Percentiles rank a stretch among this genome's conserved stretches.
Evolutionary conservation across 2,888 invertebrate genomes (phyloP).

Genomic region (Polyommatus icarus): DNA sequence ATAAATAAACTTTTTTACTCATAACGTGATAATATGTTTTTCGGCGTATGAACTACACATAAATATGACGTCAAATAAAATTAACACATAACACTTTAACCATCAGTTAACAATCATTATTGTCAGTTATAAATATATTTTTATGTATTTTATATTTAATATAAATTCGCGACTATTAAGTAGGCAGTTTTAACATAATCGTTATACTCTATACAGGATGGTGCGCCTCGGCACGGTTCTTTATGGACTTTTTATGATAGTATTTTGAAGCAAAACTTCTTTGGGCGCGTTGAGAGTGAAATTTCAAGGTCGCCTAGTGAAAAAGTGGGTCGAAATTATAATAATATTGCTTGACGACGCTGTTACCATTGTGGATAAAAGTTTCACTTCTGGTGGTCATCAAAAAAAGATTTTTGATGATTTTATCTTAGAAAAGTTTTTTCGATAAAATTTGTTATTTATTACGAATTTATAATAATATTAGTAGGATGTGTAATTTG

Average conservation of each 20-base stretch:
- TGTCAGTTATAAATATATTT: slow-evolving; percentile 80
- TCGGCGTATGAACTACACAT: slow-evolving; percentile 65
- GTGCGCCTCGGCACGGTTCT: slow-evolving; percentile 56
- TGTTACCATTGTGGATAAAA: not conserved
- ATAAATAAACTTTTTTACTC: not conserved
- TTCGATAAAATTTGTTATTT: not conserved
- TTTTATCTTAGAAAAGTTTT: not conserved
- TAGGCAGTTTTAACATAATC: slow-evolving; percentile 78
- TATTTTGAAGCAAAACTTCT: not conserved
- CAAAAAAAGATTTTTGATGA: no score
- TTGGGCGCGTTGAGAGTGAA: not conserved
- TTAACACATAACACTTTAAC: slow-evolving; percentile 75
- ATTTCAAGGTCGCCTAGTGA: not conserved
- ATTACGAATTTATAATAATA: no score
- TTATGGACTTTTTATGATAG: not conserved
- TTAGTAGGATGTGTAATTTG: not conserved
- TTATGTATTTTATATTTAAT: slow-evolving; percentile 77
- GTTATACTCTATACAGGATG: slow-evolving; percentile 63
- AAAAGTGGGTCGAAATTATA: not conserved
- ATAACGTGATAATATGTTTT: slow-evolving; percentile 38
- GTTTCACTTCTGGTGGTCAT: no score
- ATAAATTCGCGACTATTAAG: slow-evolving; percentile 78
- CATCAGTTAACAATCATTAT: slow-evolving; percentile 81
- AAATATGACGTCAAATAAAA: slow-evolving; percentile 58
- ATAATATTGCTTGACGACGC: not conserved